Percentiles rank a stretch among this genome's conserved stretches.
These are phyloP conservation scores for Anser brachyrhynchus DNA, from an alignment of 2,113 vertebrate genomes.

Conservation along the genomic window DNA sequence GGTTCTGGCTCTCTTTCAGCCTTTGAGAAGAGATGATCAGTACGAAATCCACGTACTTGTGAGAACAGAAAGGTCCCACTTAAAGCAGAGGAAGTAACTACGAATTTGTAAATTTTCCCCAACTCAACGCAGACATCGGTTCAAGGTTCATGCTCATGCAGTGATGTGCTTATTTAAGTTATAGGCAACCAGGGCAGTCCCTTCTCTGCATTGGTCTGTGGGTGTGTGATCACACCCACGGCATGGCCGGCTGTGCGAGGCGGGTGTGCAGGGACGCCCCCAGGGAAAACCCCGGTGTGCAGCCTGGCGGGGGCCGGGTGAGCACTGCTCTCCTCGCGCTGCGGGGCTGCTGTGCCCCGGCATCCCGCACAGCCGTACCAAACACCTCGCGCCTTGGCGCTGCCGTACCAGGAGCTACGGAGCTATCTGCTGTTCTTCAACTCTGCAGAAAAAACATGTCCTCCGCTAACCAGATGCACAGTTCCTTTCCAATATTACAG, in stretches of 20 bases:
- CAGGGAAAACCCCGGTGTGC: background rate
- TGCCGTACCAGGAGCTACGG: accelerated
- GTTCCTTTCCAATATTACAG: background rate
- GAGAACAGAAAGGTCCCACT: background rate
- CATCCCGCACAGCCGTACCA: accelerated
- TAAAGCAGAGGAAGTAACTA: background rate
- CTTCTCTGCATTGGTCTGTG: background rate
- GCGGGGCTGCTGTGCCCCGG: background rate
- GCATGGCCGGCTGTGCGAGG: background rate
- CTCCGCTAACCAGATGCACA: background rate
- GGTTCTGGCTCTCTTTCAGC: background rate
- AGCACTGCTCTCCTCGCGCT: too few relatives aligned
- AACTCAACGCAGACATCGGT: accelerated
- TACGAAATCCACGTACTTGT: background rate
- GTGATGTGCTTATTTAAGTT: accelerated
- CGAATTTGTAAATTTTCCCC: background rate
- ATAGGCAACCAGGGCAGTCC: too few relatives aligned
- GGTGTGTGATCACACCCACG: too few relatives aligned
- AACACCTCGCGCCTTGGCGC: too few relatives aligned
- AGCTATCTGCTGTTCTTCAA: background rate
- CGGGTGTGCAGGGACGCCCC: too few relatives aligned
- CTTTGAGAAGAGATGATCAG: too few relatives aligned
- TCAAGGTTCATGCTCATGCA: background rate
- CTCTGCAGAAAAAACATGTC: background rate
- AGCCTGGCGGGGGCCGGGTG: background rate